Evolutionary conservation across 1,140 invertebrate species (phyloP).

Genomic region (Bactericera cockerelli): DNA sequence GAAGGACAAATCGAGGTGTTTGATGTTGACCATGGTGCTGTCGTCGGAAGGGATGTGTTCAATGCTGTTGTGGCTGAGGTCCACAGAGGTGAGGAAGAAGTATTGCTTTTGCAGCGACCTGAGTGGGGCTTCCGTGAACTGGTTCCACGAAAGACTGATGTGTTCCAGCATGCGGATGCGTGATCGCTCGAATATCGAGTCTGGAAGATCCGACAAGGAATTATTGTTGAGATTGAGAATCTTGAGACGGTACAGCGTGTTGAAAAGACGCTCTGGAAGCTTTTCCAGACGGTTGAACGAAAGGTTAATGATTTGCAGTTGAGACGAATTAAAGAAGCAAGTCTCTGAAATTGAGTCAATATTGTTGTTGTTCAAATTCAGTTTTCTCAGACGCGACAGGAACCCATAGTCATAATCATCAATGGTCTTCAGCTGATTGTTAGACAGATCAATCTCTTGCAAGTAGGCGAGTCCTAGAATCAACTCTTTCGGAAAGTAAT

Average conservation of each 20-base stretch:
- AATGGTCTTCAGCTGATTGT: slow-evolving; percentile 56
- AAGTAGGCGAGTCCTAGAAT: slow-evolving; percentile 48
- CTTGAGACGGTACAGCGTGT: slow-evolving; percentile 60
- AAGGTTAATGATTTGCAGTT: slow-evolving; percentile 64
- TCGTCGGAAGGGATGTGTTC: slow-evolving; percentile 63
- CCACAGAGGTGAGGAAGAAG: slow-evolving; percentile 58
- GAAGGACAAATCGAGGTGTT: slow-evolving; percentile 67
- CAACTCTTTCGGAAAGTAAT: slow-evolving; percentile 64
- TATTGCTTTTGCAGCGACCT: slow-evolving; percentile 65
- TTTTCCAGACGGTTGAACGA: slow-evolving; percentile 55
- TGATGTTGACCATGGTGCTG: slow-evolving; percentile 71
- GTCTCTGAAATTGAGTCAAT: slow-evolving; percentile 67
- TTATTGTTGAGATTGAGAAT: slow-evolving; percentile 59
- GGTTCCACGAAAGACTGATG: slow-evolving; percentile 61
- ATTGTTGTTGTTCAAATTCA: slow-evolving; percentile 54
- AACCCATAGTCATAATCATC: slow-evolving; percentile 72
- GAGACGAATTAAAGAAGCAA: slow-evolving; percentile 78
- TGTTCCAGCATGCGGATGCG: slow-evolving; percentile 63
- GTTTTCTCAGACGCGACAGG: slow-evolving; percentile 45
- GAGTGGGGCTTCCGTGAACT: slow-evolving; percentile 59
- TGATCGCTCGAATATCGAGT: slow-evolving; percentile 65
- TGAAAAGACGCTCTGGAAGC: slow-evolving; percentile 62
- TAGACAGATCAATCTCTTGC: slow-evolving; percentile 53
- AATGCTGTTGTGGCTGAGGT: slow-evolving; percentile 63
- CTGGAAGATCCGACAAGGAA: slow-evolving; percentile 51